Base-by-base conservation (phyloP, 2,888 invertebrate genomes). In the Anticlea derivata region DNA sequence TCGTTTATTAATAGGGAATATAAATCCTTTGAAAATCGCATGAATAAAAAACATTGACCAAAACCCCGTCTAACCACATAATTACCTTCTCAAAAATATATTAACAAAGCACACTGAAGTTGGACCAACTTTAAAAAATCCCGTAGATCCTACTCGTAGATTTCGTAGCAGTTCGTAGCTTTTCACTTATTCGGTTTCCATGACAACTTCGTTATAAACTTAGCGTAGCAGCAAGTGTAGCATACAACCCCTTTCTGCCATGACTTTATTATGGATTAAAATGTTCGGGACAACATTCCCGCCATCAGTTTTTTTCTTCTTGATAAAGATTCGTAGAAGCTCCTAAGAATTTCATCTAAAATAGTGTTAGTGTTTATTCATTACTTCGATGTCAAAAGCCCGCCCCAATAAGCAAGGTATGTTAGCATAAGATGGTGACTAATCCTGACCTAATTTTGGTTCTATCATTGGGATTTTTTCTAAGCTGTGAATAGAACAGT, bases 161-260 rank as follows among this genome's bases (percentile, higher is more conserved):
- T 4, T 17, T 37, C 24, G 12, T 37, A 37, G 37, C 12, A 12
- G 10, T n/a, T 24, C 23, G n/a, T 35, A 44, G 56, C 45, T 37
- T 45, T 52, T 47, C 46, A n/a, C 50, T 53, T 41, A 23, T 13
- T 27, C 33, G 40, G 46, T 61, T 30, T n/a, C 58, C 50, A 58
- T 69, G 65, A 85, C 79, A 76, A 86, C 87, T 34, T 33, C 40
- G 55, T 65, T 71, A 65, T 76, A 78, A 79, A 78, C 78, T 74
- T 12, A n/a, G 29, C 4, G 40, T 22, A 22, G 26, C 34, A 50
- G 39, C 58, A n/a, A n/a, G 55, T 50, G 48, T 61, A 64, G 58
- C 57, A 68, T 72, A 69, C 57, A 55, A 61, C 55, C 61, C 60
- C 55, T 71, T 57, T 45, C 53, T 68, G 70, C 66, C 59, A 80